Base-by-base conservation (phyloP, 2,797 vertebrate genomes). In the Pyrocephalus nanus region DNA sequence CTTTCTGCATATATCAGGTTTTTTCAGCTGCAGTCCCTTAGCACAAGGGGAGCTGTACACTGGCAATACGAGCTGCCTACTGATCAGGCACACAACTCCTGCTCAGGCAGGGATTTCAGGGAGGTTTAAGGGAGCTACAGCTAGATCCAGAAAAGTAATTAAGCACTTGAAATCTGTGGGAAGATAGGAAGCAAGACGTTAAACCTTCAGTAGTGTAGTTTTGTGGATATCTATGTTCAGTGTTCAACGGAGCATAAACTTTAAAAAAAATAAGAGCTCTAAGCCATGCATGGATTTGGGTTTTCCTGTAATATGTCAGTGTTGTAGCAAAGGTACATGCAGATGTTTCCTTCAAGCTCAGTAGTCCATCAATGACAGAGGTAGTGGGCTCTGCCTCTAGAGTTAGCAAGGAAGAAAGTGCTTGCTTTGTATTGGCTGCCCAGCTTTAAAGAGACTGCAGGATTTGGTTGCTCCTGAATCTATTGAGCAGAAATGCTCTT, bases 1-100 rank as follows among this genome's bases (percentile, higher is more conserved):
- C 43, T 58, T 26, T 36, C 65, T 84, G 84, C 18, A 25, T 82
- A 2, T 19, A 57, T 71, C 51, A 43, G 14, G 0, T 17, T 83
- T 88, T 73, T 77, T 74, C 80, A 89, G 64, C 90, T 90, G 65
- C 83, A 86, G 60, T 90, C 83, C 51, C 80, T 75, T 17, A 66
- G 80, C 62, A 47, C 51, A 55, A 55, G 76, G 58, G 66, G 40
- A 90, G 32, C 67, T 64, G 45, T 47, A 36, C 57, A 3, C 48
- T 50, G 51, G 69, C 77, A 40, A 0, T 66, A 29, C 0, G 4
- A 6, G 8, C 87, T 90, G 87, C 85, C 57, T 95, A 3, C 90
- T 93, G 90, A 93, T 86, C 47, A 69, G 70, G 36, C 76, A 79
- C 47, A 1, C 55, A 11, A 0, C 65, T 90, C 53, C 61, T 71